Evolutionary conservation across 1,140 invertebrate species (phyloP), one percentile per base, ranked within the genome.

Genomic region (Condylostylus longicornis): DNA sequence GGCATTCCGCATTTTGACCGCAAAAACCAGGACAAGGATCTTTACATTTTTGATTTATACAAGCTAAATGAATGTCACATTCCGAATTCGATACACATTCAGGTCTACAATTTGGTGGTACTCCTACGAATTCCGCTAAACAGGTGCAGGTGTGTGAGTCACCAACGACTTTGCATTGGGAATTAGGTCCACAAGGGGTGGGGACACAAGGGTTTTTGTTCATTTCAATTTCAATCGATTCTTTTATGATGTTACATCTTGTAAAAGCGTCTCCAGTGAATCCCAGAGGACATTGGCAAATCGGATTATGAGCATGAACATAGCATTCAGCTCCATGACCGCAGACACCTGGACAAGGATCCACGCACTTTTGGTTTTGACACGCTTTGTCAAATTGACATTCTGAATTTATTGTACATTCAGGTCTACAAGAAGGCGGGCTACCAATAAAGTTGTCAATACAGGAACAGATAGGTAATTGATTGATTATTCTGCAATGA

Each of bases 251-350:
- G 27, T 73, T 71, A 49, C 85, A 89, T 29, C 64, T 64, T 3
- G 70, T 59, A 46, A 82, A 80, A 5, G 82, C 78, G 72, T 88
- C 77, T 38, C 83, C 84, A 2, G 74, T 77, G 44, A 72, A 78
- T 20, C 78, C 75, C 33, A 56, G 48, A 9, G 71, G 66, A 45
- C 79, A 82, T 38, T 70, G 75, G 50, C 83, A 87, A 27, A 82
- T 79, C 0, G 83, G 81, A 53, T 79, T 80, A 47, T 88, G 84
- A 41, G 80, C 84, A 2, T 84, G 68, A 3, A 84, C 81, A 44
- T 76, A 69, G 45, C 84, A 89, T 32, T 79, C 68, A 2, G 84
- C 81, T 48, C 83, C 79, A 5, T 73, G 43, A n/a, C 82, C 56
- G 36, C 56, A 68, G 0, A 65, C 65, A 3, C 68, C 68, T 3